These are phyloP conservation scores for Varroa destructor DNA, from an alignment of 1,140 invertebrate species.

Conservation along the genomic window DNA sequence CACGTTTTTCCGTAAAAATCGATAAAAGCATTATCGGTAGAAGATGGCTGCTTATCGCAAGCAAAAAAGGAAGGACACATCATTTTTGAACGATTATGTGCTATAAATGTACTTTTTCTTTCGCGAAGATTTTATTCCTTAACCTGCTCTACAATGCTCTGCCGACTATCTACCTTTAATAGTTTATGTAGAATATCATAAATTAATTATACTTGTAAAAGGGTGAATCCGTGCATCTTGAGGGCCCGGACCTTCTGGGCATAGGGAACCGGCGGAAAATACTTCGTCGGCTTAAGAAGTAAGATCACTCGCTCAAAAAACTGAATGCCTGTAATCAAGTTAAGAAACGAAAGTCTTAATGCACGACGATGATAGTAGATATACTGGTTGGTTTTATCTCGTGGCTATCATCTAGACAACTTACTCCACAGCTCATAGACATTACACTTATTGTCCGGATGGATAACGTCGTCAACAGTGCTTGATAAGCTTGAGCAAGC, in stretches of 20 bases:
- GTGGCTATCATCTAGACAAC: too few relatives aligned
- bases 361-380: too few relatives aligned
- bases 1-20: too few relatives aligned
- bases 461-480: neutral
- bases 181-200: neutral
- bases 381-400: neutral
- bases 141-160: neutral
- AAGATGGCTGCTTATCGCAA: too few relatives aligned
- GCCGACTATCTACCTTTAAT: neutral
- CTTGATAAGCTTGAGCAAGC: too few relatives aligned
- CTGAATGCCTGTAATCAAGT: constrained; percentile 54
- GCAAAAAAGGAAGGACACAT: too few relatives aligned
- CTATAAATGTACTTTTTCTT: too few relatives aligned
- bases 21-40: too few relatives aligned
- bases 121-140: too few relatives aligned
- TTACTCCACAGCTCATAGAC: neutral
- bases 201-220: constrained; percentile 42
- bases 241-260: constrained; percentile 57
- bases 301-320: constrained; percentile 71
- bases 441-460: neutral
- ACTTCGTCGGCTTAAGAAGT: constrained; percentile 82
- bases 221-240: constrained; percentile 82
- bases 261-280: constrained; percentile 62
- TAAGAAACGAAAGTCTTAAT: neutral
- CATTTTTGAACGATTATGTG: too few relatives aligned